Evolutionary conservation across 2,113 vertebrate species (phyloP).

Genomic region (Oxyura jamaicensis): DNA sequence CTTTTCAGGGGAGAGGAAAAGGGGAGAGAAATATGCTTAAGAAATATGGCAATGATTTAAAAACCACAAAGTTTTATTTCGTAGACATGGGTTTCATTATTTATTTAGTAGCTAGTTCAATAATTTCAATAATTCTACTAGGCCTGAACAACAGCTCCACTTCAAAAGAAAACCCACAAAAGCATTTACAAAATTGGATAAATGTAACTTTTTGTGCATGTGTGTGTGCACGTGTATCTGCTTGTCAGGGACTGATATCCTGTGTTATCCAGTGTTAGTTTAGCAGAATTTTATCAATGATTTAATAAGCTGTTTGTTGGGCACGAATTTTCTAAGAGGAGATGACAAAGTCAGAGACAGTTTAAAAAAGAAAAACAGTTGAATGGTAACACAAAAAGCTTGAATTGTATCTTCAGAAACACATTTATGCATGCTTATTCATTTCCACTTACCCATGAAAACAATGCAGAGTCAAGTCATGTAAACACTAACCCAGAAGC

Average conservation of each 20-base stretch:
- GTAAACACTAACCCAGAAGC: not conserved
- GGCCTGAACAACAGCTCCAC: not conserved
- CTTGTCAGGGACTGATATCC: not conserved
- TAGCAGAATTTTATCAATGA: conserved; percentile 30
- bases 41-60: not conserved
- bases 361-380: conserved; percentile 11
- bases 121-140: conserved; percentile 22
- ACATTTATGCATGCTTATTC: conserved; percentile 27
- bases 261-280: not conserved
- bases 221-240: no score
- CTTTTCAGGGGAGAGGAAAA: not conserved
- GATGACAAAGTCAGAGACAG: not conserved
- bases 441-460: conserved; percentile 42
- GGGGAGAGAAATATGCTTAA: not conserved
- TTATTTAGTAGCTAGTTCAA: conserved; percentile 27
- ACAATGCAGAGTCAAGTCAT: not conserved
- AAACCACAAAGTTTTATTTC: not conserved
- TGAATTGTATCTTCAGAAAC: conserved; percentile 42
- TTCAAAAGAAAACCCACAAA: conserved; percentile 41
- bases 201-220: not conserved
- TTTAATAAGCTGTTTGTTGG: conserved; percentile 45
- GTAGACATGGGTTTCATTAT: not conserved
- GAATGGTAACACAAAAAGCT: not conserved
- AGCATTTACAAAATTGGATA: not conserved
- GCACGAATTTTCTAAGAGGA: not conserved